Conservation (phyloP, 2,888 invertebrate species). For the Serripes groenlandicus region DNA sequence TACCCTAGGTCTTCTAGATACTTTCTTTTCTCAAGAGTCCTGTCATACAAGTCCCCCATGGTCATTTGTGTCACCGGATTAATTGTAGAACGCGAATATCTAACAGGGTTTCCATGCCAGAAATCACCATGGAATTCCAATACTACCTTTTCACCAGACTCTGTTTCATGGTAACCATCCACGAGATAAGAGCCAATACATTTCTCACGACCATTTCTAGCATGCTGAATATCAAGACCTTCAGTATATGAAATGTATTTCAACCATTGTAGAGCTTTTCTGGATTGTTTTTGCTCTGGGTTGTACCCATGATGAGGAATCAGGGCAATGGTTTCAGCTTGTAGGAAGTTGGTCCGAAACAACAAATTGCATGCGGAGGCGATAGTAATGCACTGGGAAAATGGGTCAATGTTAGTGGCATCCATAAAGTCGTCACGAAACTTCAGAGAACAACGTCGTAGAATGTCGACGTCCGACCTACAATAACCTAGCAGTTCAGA, state of each 20-base stretch:
- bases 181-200: conserved; percentile 52
- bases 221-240: conserved; percentile 36
- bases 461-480: conserved; percentile 45
- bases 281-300: conserved; percentile 58
- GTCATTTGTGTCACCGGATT: conserved; percentile 45
- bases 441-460: conserved; percentile 30
- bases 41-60: conserved; percentile 53
- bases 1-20: conserved; percentile 54
- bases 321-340: conserved; percentile 32
- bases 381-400: conserved; percentile 46
- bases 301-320: conserved; percentile 58
- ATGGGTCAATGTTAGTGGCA: conserved; percentile 48
- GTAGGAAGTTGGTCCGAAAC: conserved; percentile 41
- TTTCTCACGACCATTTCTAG: conserved; percentile 54
- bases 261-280: conserved; percentile 59
- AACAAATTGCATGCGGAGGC: conserved; percentile 57
- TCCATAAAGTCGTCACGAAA: conserved; percentile 42
- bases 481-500: conserved; percentile 44
- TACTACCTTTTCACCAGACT: conserved; percentile 38
- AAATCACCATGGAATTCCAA: conserved; percentile 61
- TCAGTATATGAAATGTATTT: conserved; percentile 38
- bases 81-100: conserved; percentile 38
- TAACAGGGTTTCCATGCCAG: conserved; percentile 50
- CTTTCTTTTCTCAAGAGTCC: conserved; percentile 38
- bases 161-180: conserved; percentile 50